phyloP scores from a whole-genome alignment of 2,113 vertebrate species.

The Vombatus ursinus region DNA sequence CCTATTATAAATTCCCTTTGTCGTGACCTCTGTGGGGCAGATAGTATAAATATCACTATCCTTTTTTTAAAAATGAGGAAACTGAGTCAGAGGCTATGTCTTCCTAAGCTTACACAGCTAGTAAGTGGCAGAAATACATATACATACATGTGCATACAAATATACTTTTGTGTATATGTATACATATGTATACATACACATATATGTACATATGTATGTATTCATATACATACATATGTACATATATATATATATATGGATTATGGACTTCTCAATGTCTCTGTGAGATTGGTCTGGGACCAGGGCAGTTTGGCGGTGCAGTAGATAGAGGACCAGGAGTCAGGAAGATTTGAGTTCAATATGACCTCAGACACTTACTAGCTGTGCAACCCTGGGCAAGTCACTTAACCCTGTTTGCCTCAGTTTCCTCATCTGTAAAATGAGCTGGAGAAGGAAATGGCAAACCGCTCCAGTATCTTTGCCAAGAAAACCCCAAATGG shows the following conservation, averaged over 20 bases:
- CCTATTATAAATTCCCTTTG: neutral
- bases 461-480: neutral
- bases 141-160: too few species aligned
- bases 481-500: neutral
- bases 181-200: too few species aligned
- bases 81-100: neutral
- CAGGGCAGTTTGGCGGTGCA: neutral
- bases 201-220: too few species aligned
- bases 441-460: neutral
- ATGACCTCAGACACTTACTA: neutral
- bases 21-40: too few species aligned
- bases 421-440: neutral
- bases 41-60: too few species aligned
- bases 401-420: neutral
- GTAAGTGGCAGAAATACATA: neutral
- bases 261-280: too few species aligned
- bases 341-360: neutral
- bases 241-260: too few species aligned
- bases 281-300: neutral
- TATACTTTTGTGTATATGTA: too few species aligned
- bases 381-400: neutral
- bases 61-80: neutral
- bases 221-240: too few species aligned
- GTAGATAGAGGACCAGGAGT: neutral
- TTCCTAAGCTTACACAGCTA: neutral